phyloP scores from a whole-genome alignment of 2,113 vertebrate genomes.

The Nerophis lumbriciformis region DNA sequence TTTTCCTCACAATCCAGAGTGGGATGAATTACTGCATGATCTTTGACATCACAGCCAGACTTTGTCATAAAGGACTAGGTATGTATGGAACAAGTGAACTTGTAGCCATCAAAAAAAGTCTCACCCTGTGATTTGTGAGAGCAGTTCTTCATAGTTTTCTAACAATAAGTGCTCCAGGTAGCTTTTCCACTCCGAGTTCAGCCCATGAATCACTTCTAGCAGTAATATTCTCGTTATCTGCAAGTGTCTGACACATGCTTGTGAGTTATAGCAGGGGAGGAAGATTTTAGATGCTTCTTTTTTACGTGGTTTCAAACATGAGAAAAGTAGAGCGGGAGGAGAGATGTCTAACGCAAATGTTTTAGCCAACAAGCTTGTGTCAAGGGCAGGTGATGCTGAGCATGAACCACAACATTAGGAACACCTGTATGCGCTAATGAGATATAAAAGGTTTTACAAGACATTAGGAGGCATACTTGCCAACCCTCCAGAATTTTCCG shows the following conservation, averaged over 20 bases:
- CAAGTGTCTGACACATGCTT: constrained; percentile 35
- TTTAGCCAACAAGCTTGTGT: background rate
- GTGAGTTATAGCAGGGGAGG: background rate
- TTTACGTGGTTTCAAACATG: background rate
- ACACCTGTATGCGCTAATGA: background rate
- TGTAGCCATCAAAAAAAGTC: constrained; percentile 8
- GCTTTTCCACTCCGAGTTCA: constrained; percentile 52
- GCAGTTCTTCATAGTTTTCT: constrained; percentile 10
- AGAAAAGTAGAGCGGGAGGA: constrained; percentile 3
- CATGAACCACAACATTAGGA: background rate
- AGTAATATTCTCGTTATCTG: constrained; percentile 58
- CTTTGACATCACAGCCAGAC: constrained; percentile 45
- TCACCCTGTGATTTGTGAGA: constrained; percentile 63
- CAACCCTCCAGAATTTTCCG: too few species aligned
- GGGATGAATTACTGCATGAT: background rate
- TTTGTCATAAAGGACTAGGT: constrained; percentile 41
- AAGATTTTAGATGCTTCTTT: constrained; percentile 1
- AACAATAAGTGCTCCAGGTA: constrained; percentile 9
- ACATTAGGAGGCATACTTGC: background rate
- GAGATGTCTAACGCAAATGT: background rate
- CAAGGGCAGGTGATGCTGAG: background rate
- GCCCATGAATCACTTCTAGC: constrained; percentile 65
- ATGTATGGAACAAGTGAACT: constrained; percentile 50
- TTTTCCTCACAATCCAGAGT: too few species aligned
- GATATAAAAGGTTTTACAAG: background rate